Evolutionary conservation across 2,113 vertebrate genomes (phyloP).

Genomic region (Indicator maculatus): DNA sequence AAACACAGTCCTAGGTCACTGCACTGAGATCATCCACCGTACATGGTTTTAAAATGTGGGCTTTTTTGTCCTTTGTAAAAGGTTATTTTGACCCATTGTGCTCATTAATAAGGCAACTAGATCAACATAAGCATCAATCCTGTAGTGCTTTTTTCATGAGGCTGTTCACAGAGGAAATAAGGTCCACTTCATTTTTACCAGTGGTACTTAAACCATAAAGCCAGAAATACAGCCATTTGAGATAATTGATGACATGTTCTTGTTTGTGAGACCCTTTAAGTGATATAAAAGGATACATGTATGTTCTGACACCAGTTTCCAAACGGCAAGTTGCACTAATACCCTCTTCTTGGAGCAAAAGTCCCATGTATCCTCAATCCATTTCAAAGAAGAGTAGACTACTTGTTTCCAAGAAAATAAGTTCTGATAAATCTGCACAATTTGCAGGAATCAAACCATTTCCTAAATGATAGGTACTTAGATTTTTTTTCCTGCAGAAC

Average conservation of each 20-base stretch:
- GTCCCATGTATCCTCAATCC: background rate
- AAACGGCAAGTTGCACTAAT: background rate
- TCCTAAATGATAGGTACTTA: background rate
- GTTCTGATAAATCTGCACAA: background rate
- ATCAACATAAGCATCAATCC: background rate
- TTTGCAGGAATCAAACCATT: background rate
- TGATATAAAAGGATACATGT: background rate
- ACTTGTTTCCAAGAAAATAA: background rate
- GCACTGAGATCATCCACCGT: background rate
- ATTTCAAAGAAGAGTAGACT: background rate
- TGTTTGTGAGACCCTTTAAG: background rate
- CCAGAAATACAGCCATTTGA: background rate
- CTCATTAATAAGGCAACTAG: background rate
- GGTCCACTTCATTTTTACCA: background rate
- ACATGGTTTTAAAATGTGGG: background rate
- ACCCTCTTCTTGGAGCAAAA: background rate
- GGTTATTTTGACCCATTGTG: background rate
- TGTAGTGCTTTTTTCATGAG: background rate
- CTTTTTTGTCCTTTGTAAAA: background rate
- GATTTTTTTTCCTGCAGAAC: background rate
- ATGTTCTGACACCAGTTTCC: background rate
- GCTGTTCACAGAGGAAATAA: background rate
- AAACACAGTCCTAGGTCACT: conserved; percentile 10
- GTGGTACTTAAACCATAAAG: background rate
- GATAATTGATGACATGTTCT: background rate